A percentile compares a stretch with the other conserved stretches of the same genome.
phyloP scores from a whole-genome alignment of 1,140 invertebrate species.

The Pachyrhynchus sulphureomaculatus region DNA sequence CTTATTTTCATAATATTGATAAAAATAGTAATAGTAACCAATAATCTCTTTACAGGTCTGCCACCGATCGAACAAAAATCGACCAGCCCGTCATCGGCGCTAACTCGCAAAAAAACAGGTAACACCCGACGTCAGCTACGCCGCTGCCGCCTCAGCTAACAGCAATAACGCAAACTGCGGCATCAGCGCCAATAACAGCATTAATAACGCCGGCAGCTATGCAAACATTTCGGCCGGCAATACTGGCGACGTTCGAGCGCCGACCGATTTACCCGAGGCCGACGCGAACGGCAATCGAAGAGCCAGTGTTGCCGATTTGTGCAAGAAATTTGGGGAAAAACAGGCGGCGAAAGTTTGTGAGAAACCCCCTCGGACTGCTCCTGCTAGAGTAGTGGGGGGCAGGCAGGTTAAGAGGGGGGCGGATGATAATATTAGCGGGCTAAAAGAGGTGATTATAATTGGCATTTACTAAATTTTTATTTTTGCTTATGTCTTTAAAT shows the following conservation, averaged over 20 bases:
- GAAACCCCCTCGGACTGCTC: constrained; percentile 9
- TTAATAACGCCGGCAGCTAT: no score
- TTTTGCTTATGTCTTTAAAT: no score
- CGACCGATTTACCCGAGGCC: constrained; percentile 43
- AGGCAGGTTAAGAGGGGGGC: constrained; percentile 5
- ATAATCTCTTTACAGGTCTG: constrained; percentile 33
- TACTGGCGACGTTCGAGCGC: constrained; percentile 32
- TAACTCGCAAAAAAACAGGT: constrained; percentile 47
- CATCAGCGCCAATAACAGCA: constrained; percentile 31
- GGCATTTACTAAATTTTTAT: no score
- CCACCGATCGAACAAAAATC: constrained; percentile 48
- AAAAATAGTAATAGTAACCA: no score
- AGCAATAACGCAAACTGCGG: constrained; percentile 38
- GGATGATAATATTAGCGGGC: not conserved
- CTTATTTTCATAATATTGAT: no score
- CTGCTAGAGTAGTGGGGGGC: constrained; percentile 9
- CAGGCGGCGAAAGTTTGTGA: constrained; percentile 12
- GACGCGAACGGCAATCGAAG: constrained; percentile 59
- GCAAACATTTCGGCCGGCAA: constrained; percentile 41
- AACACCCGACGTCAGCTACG: constrained; percentile 39
- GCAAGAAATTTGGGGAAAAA: constrained; percentile 56
- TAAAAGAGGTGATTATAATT: constrained; percentile 16
- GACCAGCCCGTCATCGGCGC: constrained; percentile 22
- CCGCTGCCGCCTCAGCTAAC: constrained; percentile 37
- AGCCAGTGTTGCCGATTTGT: constrained; percentile 58